Evolutionary conservation across 1,140 invertebrate genomes (phyloP).

Genomic region (Dreissena rostriformis): DNA sequence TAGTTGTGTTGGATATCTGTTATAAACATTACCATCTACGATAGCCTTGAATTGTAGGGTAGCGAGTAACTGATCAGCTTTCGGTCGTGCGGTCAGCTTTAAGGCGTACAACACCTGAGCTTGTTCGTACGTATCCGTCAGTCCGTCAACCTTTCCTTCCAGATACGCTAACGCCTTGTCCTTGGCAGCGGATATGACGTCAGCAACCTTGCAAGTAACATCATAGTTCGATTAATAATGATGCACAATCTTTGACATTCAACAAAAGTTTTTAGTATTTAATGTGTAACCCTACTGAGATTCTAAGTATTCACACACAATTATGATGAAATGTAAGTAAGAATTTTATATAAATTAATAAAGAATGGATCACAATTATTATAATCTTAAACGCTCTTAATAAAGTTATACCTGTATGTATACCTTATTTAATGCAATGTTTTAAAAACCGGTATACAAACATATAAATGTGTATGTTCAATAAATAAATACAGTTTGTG

Average conservation of each 20-base stretch:
- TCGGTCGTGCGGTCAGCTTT: constrained; percentile 88
- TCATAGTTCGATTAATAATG: constrained; percentile 16
- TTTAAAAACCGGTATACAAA: not conserved
- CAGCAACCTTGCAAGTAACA: constrained; percentile 30
- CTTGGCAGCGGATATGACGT: constrained; percentile 34
- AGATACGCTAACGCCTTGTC: constrained; percentile 19
- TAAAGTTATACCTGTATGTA: not conserved
- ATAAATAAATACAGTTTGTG: not conserved
- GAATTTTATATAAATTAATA: too few species aligned
- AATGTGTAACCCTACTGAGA: too few species aligned
- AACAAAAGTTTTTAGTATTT: too few species aligned
- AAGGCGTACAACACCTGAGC: constrained; percentile 83
- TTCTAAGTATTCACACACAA: too few species aligned
- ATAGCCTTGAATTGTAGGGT: constrained; percentile 83
- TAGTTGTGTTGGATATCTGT: not conserved
- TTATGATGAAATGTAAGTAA: too few species aligned
- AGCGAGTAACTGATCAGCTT: constrained; percentile 86
- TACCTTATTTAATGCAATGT: not conserved
- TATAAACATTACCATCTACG: constrained; percentile 82
- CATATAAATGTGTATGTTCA: not conserved
- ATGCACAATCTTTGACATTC: not conserved
- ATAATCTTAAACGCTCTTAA: not conserved
- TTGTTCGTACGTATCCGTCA: constrained; percentile 89
- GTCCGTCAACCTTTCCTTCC: constrained; percentile 3
- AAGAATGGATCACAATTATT: not conserved